These are phyloP conservation scores for Raja brachyura DNA, from an alignment of 2,113 vertebrate genomes.

Conservation along the genomic window DNA sequence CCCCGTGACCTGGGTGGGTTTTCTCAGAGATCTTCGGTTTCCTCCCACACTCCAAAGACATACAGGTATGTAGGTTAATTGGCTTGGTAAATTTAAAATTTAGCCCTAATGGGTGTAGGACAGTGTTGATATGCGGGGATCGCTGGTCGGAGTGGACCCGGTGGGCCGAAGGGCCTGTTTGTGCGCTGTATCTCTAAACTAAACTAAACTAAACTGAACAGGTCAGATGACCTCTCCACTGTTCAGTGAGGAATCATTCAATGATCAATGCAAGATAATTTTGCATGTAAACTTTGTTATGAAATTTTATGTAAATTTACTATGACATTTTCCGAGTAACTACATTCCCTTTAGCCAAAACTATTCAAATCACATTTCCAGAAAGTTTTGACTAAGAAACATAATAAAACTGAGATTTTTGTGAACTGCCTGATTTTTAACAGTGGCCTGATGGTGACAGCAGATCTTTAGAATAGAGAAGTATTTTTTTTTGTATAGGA, in stretches of 20 bases:
- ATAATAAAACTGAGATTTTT: neutral
- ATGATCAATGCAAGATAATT: neutral
- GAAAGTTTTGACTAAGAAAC: neutral
- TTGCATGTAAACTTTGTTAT: neutral
- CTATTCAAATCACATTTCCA: neutral
- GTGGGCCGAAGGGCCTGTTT: no score
- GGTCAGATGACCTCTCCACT: neutral
- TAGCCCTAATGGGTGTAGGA: no score
- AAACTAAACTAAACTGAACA: no score
- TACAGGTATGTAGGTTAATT: no score
- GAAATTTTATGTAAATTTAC: neutral
- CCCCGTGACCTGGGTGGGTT: no score
- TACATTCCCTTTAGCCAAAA: neutral
- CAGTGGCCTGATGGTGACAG: slow-evolving; percentile 18
- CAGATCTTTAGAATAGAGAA: neutral
- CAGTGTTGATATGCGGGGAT: no score
- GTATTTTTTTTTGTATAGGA: neutral
- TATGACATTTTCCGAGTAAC: neutral
- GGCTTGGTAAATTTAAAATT: no score
- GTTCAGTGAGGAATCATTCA: neutral
- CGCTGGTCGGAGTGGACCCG: no score
- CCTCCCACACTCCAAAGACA: no score
- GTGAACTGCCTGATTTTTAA: slow-evolving; percentile 8
- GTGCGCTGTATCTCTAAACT: no score
- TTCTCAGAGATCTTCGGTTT: no score